Evolutionary conservation across 2,888 invertebrate species (phyloP), one percentile per base, ranked within the genome.

Genomic region (Plebejus argus): DNA sequence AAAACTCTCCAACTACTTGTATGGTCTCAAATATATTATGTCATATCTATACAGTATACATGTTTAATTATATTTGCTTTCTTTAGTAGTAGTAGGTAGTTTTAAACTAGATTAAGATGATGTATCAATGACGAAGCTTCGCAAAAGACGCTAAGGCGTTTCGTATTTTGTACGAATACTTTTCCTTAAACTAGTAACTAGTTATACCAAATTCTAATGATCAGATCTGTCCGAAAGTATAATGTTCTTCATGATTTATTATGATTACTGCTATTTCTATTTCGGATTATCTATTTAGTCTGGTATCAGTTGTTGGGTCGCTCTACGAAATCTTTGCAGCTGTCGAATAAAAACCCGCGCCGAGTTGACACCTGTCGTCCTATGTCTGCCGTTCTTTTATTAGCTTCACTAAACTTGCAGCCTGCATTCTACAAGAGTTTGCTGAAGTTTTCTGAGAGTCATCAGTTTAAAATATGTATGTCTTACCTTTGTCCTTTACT

Each of bases 251-350:
- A 33, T 66, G 33, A 66, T 66, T 66, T 66, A 66, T 66, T 28
- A 66, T 12, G 28, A 66, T 66, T 33, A 28, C 28, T 5, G 28
- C 66, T 28, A 66, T 66, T 66, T 18, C 15, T 33, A 66, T 23
- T 66, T 61, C 61, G 10, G 10, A 23, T 15, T 61, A 61, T 61
- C 23, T 61, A 12, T n/a, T n/a, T 61, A n/a, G 23, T 66, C 66
- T 28, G 23, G 23, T 66, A 66, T 66, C 61, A 23, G 28, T 66
- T 28, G 66, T 66, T 33, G 12, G 66, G 28, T 66, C 33, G 66
- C 6, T 66, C 66, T 66, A 66, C 66, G 18, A 66, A 66, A 66
- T 66, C 66, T 66, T 66, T 33, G 66, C 66, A 66, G 66, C 66
- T 66, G 66, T 15, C 66, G 66, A 15, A 33, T 66, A 23, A 66